Conservation (phyloP, 2,888 invertebrate genomes). For the Clanis bilineata region DNA sequence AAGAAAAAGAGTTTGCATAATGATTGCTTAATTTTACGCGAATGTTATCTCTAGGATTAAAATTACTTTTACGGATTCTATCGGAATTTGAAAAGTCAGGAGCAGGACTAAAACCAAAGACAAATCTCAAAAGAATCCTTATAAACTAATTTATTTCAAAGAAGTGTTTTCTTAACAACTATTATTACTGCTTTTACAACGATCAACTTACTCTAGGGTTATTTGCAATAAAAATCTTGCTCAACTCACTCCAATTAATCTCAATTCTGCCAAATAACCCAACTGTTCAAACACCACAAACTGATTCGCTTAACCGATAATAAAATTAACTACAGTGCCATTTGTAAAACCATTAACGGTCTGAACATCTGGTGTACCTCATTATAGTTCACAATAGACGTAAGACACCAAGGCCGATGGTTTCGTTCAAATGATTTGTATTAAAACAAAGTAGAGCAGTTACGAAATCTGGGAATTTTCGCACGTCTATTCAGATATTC, state of each 20-base stretch:
- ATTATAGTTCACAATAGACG: not conserved
- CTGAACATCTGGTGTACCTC: not conserved
- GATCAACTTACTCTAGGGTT: no score
- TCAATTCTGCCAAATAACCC: not conserved
- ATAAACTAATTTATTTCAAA: no score
- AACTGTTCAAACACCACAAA: not conserved
- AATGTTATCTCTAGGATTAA: no score
- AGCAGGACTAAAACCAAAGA: no score
- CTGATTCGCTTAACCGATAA: not conserved
- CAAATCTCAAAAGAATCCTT: no score
- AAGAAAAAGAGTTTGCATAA: no score
- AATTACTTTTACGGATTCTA: no score
- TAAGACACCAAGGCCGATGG: not conserved
- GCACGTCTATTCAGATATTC: not conserved
- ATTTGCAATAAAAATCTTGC: not conserved
- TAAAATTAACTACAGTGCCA: not conserved
- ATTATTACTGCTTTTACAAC: no score
- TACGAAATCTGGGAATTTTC: not conserved
- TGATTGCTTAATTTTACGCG: no score
- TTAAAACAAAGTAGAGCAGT: not conserved
- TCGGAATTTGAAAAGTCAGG: no score
- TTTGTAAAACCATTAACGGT: not conserved
- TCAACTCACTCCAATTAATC: not conserved
- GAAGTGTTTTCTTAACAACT: no score
- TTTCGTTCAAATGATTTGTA: no score